These are phyloP conservation scores for Micropoecilia bifurca DNA, from an alignment of 2,797 vertebrate species.

Conservation along the genomic window DNA sequence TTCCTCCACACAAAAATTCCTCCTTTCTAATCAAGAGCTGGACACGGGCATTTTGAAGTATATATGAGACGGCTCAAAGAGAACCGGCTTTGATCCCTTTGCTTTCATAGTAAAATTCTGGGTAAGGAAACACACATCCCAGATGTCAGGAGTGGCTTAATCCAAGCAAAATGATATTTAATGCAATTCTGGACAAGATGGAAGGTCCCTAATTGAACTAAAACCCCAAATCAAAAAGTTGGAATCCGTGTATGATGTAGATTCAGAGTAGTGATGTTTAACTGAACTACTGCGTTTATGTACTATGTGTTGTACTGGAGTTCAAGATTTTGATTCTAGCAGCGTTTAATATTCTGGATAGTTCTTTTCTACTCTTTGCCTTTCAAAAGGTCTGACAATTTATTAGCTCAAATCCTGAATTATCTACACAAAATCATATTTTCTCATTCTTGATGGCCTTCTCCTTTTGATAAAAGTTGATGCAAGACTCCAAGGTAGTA, in stretches of 20 bases:
- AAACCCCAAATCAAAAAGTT: conserved; percentile 10
- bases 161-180: conserved; percentile 46
- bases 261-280: background rate
- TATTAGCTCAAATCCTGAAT: background rate
- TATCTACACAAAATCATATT: background rate
- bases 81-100: conserved; percentile 45
- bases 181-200: conserved; percentile 24
- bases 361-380: background rate
- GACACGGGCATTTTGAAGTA: conserved; percentile 39
- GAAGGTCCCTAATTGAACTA: conserved; percentile 18
- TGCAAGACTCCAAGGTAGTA: background rate
- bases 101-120: conserved; percentile 55
- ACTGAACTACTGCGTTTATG: background rate
- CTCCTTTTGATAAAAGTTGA: background rate
- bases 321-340: background rate
- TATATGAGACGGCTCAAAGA: conserved; percentile 56
- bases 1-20: conserved; percentile 57
- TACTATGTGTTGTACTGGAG: background rate
- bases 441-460: background rate
- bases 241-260: background rate
- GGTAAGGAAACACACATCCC: conserved; percentile 62
- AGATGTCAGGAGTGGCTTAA: conserved; percentile 64
- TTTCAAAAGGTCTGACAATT: background rate
- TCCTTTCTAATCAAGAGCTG: conserved; percentile 63
- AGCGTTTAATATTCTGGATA: background rate